Base-by-base conservation (phyloP, 1,140 invertebrate species). In the Mamestra configurata region DNA sequence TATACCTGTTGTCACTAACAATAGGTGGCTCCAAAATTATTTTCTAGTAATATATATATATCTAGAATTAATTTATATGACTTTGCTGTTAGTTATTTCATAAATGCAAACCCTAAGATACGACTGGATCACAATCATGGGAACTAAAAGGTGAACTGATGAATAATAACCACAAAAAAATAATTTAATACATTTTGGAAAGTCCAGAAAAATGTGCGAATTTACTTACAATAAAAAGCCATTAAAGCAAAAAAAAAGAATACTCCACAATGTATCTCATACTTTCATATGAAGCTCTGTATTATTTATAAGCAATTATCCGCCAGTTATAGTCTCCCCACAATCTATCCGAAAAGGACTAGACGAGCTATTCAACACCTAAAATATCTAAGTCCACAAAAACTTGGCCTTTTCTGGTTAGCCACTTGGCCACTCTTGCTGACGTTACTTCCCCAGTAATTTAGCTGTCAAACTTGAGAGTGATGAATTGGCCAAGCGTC, bases 401-500 rank as follows among this genome's bases (percentile, higher is more conserved):
- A 73, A 61, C 22, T 43, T 10, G 0, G 31, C 55, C 22, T 27
- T 72, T 51, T 18, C 20, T 7, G 24, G 31, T 4, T 8, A 43
- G n/a, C n/a, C n/a, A 43, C 10, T 43, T 13, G 11, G 8, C 40
- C 3, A 49, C 13, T n/a, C 35, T 0, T 84, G 81, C 79, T 78
- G 79, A 82, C 83, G 11, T 72, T 86, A 79, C 57, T 8, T 49
- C 13, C 10, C 64, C 18, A 77, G 79, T 84, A 85, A 87, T 87
- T 85, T 85, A 81, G 77, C 82, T 85, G 85, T 87, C 85, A 85
- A 80, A 83, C 57, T 77, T 6, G 18, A 59, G 73, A 77, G 77
- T 85, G 83, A 87, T 85, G 79, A 82, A 87, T 84, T 27, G 82
- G 55, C 46, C 10, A 49, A 27, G 43, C 78, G 81, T 83, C 77